Evolutionary conservation across 2,888 invertebrate species (phyloP).

Genomic region (Nephrotoma flavescens): DNA sequence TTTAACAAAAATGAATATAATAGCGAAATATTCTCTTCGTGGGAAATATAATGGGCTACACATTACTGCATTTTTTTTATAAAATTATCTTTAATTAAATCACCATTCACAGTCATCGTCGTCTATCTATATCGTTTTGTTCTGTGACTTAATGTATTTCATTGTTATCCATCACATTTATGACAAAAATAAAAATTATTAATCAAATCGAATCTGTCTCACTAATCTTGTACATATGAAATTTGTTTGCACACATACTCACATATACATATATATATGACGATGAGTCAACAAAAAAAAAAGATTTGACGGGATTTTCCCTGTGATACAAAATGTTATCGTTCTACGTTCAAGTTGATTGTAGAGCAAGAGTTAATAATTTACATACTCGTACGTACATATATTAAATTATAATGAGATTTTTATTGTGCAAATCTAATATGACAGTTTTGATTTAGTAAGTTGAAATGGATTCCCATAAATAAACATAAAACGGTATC

Average conservation of each 20-base stretch:
- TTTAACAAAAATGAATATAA: too few species aligned
- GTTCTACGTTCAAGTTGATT: not conserved
- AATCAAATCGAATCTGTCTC: not conserved
- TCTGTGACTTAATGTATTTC: not conserved
- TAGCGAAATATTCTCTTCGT: too few species aligned
- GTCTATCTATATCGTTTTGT: not conserved
- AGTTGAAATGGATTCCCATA: too few species aligned
- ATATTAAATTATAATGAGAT: not conserved
- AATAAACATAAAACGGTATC: too few species aligned
- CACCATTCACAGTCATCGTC: not conserved
- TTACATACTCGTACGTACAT: not conserved
- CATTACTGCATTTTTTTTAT: not conserved
- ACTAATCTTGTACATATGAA: not conserved
- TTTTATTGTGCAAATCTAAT: not conserved
- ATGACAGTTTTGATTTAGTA: too few species aligned
- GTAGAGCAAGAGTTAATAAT: not conserved
- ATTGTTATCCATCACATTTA: not conserved
- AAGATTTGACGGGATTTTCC: not conserved
- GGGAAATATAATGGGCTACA: not conserved
- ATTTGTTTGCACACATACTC: too few species aligned
- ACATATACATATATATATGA: not conserved
- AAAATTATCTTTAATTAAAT: not conserved
- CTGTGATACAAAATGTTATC: not conserved
- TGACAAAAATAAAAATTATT: not conserved
- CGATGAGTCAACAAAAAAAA: not conserved